phyloP scores from a whole-genome alignment of 2,888 invertebrate genomes.

The Sarcophaga rosellei region DNA sequence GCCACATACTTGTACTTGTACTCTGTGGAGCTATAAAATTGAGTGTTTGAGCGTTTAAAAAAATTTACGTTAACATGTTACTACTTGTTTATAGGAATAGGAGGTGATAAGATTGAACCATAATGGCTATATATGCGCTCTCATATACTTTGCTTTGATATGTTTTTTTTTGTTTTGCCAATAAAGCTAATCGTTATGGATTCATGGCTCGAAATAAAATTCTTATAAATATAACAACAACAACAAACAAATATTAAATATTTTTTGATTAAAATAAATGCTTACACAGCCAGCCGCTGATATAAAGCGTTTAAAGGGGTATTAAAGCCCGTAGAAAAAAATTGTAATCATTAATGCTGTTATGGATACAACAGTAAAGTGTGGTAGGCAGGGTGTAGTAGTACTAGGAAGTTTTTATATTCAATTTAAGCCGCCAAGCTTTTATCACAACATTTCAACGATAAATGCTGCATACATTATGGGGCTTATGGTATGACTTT shows the following conservation, averaged over 20 bases:
- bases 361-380: no score
- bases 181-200: not conserved
- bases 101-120: not conserved
- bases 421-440: no score
- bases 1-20: not conserved
- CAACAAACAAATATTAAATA: not conserved
- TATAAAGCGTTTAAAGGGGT: not conserved
- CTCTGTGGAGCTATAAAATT: not conserved
- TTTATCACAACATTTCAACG: no score
- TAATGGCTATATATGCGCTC: not conserved
- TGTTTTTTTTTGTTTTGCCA: no score
- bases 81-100: not conserved
- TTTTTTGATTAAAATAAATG: not conserved
- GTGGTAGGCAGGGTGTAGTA: no score
- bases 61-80: slow-evolving; percentile 31
- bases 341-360: not conserved
- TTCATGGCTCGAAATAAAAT: not conserved
- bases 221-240: not conserved
- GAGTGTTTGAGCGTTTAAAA: slow-evolving; percentile 27
- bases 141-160: no score
- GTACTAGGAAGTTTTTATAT: no score
- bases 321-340: not conserved
- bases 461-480: no score
- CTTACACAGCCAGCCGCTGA: not conserved
- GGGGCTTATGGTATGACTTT: no score